Conservation (phyloP, 2,113 vertebrate species). For the Centropus unirufus region DNA sequence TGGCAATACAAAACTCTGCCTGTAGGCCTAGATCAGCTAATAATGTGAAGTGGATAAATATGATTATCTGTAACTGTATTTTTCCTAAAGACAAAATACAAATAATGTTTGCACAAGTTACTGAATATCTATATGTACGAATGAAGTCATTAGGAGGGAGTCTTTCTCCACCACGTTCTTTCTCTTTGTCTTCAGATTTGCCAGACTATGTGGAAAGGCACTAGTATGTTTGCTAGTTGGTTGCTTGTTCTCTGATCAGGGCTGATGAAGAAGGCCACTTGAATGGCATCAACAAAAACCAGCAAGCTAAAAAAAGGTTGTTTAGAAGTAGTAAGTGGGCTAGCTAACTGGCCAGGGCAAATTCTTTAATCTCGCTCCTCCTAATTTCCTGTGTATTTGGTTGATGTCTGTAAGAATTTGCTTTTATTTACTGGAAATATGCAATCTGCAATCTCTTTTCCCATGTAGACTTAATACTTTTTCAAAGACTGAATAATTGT, state of each 20-base stretch:
- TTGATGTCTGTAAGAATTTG: neutral
- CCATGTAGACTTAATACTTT: neutral
- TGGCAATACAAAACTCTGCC: neutral
- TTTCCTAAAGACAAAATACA: neutral
- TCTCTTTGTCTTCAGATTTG: neutral
- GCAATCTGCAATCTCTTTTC: neutral
- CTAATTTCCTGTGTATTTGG: neutral
- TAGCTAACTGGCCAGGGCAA: neutral
- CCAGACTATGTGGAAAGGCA: neutral
- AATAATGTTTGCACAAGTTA: neutral
- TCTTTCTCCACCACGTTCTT: neutral
- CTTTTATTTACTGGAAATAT: neutral
- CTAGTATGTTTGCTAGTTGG: accelerated
- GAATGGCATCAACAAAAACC: neutral
- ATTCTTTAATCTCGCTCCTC: neutral
- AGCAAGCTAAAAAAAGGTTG: neutral
- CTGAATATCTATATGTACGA: neutral
- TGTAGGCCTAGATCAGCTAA: neutral
- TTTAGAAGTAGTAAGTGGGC: neutral
- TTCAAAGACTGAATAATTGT: neutral
- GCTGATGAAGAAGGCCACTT: accelerated
- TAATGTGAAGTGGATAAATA: neutral
- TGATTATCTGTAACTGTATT: neutral
- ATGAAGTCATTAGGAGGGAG: neutral
- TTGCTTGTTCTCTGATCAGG: neutral